Conservation (phyloP, 2,888 invertebrate species). For the Phengaris alcon region DNA sequence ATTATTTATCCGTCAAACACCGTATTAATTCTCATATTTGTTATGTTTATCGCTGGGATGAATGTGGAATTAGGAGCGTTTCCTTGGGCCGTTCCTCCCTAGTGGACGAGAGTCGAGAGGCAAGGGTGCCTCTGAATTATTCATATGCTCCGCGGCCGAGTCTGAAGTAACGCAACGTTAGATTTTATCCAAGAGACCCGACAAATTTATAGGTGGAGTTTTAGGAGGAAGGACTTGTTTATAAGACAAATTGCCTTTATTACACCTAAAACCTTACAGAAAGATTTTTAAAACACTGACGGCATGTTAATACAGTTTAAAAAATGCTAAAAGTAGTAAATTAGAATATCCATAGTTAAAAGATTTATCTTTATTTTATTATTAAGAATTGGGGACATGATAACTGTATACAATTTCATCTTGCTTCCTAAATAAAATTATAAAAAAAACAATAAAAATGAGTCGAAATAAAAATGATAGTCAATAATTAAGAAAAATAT, state of each 20-base stretch:
- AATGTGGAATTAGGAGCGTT: constrained; percentile 22
- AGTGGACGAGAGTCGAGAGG: constrained; percentile 44
- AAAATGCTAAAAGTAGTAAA: no score
- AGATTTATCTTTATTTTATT: no score
- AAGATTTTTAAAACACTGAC: no score
- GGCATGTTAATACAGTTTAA: no score
- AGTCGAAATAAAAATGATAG: no score
- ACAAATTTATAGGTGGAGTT: constrained; percentile 36
- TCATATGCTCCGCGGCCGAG: constrained; percentile 59
- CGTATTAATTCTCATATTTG: neutral
- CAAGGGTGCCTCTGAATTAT: constrained; percentile 64
- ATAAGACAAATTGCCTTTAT: neutral
- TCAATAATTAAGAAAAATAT: neutral
- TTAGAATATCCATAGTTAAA: no score
- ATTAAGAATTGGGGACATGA: no score
- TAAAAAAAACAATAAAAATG: no score
- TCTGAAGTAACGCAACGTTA: constrained; percentile 50
- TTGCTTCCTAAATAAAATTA: no score
- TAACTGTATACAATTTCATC: no score
- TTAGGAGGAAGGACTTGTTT: neutral
- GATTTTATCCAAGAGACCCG: constrained; percentile 44
- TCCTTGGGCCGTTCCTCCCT: constrained; percentile 37
- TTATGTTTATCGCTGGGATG: constrained; percentile 15
- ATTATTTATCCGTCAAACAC: neutral
- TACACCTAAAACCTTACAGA: neutral